Evolutionary conservation across 2,888 invertebrate species (phyloP), one percentile per base, ranked within the genome.

Genomic region (Andrena hattorfiana): DNA sequence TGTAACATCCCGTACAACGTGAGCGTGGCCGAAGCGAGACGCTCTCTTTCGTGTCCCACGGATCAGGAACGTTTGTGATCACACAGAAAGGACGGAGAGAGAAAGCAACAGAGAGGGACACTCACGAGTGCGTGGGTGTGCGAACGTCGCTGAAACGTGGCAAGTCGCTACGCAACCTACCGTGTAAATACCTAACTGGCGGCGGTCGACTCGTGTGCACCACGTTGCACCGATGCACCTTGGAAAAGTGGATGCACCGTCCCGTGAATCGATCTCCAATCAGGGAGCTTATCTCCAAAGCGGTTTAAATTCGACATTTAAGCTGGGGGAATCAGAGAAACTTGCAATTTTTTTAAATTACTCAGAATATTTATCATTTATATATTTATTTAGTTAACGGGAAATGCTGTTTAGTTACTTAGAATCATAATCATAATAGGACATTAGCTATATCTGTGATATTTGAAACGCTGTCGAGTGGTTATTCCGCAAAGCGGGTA

Each of bases 1-100:
- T 91, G 91, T 92, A 92, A 93, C 92, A 91, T 92, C 91, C 92
- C 91, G 91, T 90, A 86, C 30, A 84, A 80, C 79, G 77, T 30
- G 81, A 83, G 69, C 79, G 63, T 54, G 66, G 62, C 54, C 76
- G 83, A 64, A 78, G 80, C 77, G 87, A 87, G 84, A 84, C 88
- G 79, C 76, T 83, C 84, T 88, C 86, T 81, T 86, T 87, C 82
- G 77, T 83, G 64, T 86, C 82, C 88, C 87, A 86, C 83, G 87
- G 63, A 87, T 73, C 68, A 59, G 35, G 32, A 69, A 73, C 60
- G 71, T 72, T 54, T 68, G 70, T 70, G 78, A 72, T 48, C 35
- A 54, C 74, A n/a, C 10, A n/a, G 7, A 59, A 16, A 4, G 42
- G 23, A 30, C 3, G 16, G 23, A 64, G 42, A 6, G 70, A 42